Base-by-base conservation (phyloP, 2,888 invertebrate species). In the Ligdia adustata region DNA sequence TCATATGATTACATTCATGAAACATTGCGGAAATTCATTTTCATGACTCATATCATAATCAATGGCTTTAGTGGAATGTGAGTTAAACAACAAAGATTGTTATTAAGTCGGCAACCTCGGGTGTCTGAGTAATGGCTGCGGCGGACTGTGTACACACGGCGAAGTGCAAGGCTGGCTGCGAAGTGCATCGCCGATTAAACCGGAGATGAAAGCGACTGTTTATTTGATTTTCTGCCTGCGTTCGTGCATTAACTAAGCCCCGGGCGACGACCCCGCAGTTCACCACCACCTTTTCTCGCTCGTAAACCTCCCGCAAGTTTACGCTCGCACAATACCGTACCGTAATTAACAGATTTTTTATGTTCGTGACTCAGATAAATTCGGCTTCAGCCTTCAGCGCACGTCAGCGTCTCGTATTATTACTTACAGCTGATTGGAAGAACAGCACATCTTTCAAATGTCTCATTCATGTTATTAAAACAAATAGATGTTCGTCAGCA, bases 171-270 rank as follows among this genome's bases (percentile, higher is more conserved):
- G 81, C 81, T 80, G 71, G 77, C 79, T 79, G 70, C 78, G 72
- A 70, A 83, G 80, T 83, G 83, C 86, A 87, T 83, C 75, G 73
- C 72, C 75, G 79, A 84, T 57, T 84, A 82, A 79, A 80, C 78
- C 80, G 77, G 79, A 85, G 84, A 88, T 86, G 85, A 85, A 84
- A 82, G 82, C 78, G 74, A 71, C 71, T 86, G 85, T 87, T 87
- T 87, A 87, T 87, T 86, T 84, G 85, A 83, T 84, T 83, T 84
- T 82, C 78, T 74, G 77, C 75, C 68, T 66, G 42, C 51, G 66
- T 77, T 72, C 75, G 66, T 71, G 69, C 74, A 79, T 79, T 79
- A 80, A 80, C 79, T 73, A 78, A 79, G 71, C 71, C 52, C 64
- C 62, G 82, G 76, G 55, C 79, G 66, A 69, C 69, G 79, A 83